These are phyloP conservation scores for Malurus leucopterus DNA, from an alignment of 2,797 vertebrate species.

Conservation along the genomic window DNA sequence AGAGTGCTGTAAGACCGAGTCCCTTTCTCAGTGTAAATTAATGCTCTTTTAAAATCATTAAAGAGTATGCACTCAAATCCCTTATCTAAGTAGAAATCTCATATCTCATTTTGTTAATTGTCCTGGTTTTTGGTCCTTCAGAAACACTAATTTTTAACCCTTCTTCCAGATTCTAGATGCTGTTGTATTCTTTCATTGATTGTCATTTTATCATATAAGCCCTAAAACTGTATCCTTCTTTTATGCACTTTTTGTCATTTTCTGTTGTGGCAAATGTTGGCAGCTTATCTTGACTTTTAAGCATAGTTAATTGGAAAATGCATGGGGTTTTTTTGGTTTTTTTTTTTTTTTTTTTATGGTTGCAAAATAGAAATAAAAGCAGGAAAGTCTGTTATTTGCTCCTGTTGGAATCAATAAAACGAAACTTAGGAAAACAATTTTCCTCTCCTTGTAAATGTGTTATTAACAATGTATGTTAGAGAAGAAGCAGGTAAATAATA, in stretches of 20 bases:
- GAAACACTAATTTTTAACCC: neutral
- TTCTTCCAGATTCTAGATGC: neutral
- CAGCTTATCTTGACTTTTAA: neutral
- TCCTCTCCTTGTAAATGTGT: neutral
- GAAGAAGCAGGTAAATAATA: neutral
- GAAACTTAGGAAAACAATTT: neutral
- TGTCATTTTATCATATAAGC: neutral
- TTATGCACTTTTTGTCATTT: neutral
- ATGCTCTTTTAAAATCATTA: neutral
- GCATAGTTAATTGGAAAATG: neutral
- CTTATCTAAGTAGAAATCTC: neutral
- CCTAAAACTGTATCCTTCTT: neutral
- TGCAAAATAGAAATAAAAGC: neutral
- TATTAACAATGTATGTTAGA: neutral
- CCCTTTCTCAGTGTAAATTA: neutral
- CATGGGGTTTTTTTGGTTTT: neutral
- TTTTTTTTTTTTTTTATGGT: neutral
- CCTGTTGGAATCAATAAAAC: neutral
- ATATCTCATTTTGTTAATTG: neutral
- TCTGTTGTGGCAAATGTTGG: neutral
- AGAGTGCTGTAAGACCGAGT: neutral
- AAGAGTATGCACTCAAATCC: neutral
- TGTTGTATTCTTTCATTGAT: neutral
- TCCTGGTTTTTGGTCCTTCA: neutral
- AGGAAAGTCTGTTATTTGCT: neutral